Conservation (phyloP, 2,113 vertebrate genomes). For the Siniperca chuatsi region DNA sequence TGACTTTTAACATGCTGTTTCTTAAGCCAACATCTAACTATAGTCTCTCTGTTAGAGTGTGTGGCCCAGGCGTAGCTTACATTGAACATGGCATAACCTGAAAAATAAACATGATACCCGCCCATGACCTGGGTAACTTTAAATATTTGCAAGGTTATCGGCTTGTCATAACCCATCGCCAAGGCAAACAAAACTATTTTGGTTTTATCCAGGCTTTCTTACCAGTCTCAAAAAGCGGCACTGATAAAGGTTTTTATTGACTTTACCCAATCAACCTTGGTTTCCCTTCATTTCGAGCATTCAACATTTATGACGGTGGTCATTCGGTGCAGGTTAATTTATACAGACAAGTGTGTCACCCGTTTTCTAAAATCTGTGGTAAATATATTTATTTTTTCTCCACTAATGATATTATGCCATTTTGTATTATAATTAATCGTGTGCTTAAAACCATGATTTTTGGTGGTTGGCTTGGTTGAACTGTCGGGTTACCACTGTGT, state of each 20-base stretch:
- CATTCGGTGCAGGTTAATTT: not conserved
- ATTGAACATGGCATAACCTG: conserved; percentile 1
- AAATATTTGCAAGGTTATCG: conserved; percentile 44
- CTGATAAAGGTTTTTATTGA: conserved; percentile 15
- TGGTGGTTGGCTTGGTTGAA: not conserved
- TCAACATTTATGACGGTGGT: not conserved
- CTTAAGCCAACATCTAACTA: not conserved
- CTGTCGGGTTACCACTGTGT: not conserved
- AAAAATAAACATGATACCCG: conserved; percentile 11
- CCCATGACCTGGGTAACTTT: conserved; percentile 6
- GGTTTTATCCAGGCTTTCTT: conserved; percentile 12
- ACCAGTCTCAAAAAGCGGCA: conserved; percentile 2
- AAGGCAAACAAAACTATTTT: conserved; percentile 43
- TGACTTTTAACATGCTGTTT: not conserved
- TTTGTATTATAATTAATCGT: not conserved
- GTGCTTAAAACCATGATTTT: not conserved
- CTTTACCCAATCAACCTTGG: not conserved
- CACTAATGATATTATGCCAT: not conserved
- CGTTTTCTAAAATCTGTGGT: not conserved
- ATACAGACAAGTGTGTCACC: not conserved
- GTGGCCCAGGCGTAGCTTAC: too few relatives aligned
- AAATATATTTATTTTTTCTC: not conserved
- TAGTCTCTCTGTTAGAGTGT: not conserved
- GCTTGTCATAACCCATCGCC: conserved; percentile 32
- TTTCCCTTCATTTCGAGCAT: not conserved